Conservation (phyloP, 2,888 invertebrate species). For the Limnephilus auricula region DNA sequence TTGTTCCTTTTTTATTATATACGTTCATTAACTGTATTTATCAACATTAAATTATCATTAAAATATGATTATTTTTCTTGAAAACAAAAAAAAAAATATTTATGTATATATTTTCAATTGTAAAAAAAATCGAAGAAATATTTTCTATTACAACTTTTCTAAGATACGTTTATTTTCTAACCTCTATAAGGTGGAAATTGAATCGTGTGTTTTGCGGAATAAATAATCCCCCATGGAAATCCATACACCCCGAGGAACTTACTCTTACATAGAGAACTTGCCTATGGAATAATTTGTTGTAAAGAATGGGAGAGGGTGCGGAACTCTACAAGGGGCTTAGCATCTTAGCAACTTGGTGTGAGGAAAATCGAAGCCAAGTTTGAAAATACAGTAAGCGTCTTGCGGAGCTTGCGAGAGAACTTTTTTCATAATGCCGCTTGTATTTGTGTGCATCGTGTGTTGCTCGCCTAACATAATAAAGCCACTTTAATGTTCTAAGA, state of each 20-base stretch:
- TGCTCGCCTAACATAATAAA: background rate
- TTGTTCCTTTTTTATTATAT: no score
- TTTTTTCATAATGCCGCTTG: slow-evolving; percentile 58
- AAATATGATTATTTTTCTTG: no score
- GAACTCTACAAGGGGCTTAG: slow-evolving; percentile 37
- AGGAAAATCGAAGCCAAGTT: slow-evolving; percentile 47
- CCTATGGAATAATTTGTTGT: background rate
- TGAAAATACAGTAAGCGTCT: slow-evolving; percentile 25
- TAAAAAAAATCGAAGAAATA: no score
- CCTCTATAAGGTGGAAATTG: background rate
- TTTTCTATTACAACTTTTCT: no score
- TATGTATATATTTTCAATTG: background rate
- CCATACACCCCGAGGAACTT: background rate
- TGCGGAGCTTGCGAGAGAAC: slow-evolving; percentile 35
- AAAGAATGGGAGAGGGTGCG: slow-evolving; percentile 20
- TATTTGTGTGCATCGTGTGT: slow-evolving; percentile 54
- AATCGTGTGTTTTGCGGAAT: background rate
- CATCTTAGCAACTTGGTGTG: slow-evolving; percentile 37
- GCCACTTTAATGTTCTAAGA: background rate
- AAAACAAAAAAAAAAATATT: no score
- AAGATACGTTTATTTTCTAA: no score
- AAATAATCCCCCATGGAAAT: background rate
- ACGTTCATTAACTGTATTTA: no score
- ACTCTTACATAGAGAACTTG: background rate
- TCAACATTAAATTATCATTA: no score